Evolutionary conservation across 1,140 invertebrate species (phyloP).

Genomic region (Diachasma alloeum): DNA sequence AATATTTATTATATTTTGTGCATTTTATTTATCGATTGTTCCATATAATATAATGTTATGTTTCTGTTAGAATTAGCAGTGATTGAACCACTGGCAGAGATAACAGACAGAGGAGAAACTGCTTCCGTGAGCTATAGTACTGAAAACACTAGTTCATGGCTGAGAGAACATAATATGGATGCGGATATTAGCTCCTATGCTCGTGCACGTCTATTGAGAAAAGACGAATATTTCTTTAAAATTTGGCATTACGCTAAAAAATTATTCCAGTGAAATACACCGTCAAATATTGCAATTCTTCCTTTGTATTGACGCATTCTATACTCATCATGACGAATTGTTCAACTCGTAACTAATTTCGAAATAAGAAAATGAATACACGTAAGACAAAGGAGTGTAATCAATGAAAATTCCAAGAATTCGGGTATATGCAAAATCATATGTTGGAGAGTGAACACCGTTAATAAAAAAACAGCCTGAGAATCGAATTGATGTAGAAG

Average conservation of each 20-base stretch:
- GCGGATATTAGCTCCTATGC: conserved; percentile 90
- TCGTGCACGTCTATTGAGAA: conserved; percentile 78
- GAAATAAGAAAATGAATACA: not conserved
- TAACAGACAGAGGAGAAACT: conserved; percentile 72
- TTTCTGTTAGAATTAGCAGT: conserved; percentile 53
- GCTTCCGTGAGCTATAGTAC: conserved; percentile 82
- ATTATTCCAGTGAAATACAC: conserved; percentile 74
- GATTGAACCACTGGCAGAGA: conserved; percentile 68
- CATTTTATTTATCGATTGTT: not conserved
- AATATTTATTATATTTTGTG: not conserved
- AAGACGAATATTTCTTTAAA: conserved; percentile 94
- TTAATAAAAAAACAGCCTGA: not conserved
- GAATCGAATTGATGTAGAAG: not conserved
- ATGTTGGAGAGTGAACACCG: not conserved
- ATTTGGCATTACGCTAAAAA: conserved; percentile 88
- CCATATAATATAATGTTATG: not conserved
- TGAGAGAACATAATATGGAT: conserved; percentile 90
- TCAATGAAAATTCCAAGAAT: not conserved
- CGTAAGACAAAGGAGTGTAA: not conserved
- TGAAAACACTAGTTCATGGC: conserved; percentile 92
- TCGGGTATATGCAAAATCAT: not conserved
- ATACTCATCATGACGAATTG: too few relatives aligned
- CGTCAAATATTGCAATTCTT: conserved; percentile 4
- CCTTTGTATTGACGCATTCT: too few relatives aligned
- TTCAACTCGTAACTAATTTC: not conserved